Percentiles rank a stretch among this genome's conserved stretches.
phyloP scores from a whole-genome alignment of 2,888 invertebrate genomes.

The Congeria kusceri region DNA sequence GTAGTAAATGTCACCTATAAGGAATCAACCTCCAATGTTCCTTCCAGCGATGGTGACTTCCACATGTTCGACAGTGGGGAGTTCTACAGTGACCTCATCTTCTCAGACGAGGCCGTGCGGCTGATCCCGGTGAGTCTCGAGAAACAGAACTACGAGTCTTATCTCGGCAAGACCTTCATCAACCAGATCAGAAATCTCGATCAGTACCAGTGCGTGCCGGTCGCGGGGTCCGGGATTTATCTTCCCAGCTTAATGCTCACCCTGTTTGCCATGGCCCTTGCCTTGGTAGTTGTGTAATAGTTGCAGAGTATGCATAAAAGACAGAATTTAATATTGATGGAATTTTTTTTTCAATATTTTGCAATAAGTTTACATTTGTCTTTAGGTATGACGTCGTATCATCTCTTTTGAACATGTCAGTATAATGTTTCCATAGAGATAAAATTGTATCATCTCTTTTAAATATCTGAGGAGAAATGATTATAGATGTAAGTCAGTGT shows the following conservation, averaged over 20 bases:
- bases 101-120: conserved; percentile 97
- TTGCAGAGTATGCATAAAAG: no score
- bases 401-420: no score
- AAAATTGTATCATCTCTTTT: no score
- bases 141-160: conserved; percentile 78
- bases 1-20: no score
- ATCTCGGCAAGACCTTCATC: conserved; percentile 80
- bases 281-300: background rate
- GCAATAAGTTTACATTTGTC: no score
- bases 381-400: no score
- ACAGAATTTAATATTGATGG: no score
- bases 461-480: no score
- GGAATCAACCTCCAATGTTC: no score
- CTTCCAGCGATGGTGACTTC: conserved; percentile 87
- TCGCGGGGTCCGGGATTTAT: background rate
- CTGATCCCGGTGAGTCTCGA: conserved; percentile 90
- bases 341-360: no score
- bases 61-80: conserved; percentile 96
- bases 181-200: conserved; percentile 77
- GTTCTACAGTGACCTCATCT: conserved; percentile 96
- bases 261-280: background rate
- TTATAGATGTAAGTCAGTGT: no score
- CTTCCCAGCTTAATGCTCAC: background rate
- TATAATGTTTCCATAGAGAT: no score
- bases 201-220: conserved; percentile 77